Evolutionary conservation across 1,140 invertebrate species (phyloP).

Genomic region (Cyclina sinensis): DNA sequence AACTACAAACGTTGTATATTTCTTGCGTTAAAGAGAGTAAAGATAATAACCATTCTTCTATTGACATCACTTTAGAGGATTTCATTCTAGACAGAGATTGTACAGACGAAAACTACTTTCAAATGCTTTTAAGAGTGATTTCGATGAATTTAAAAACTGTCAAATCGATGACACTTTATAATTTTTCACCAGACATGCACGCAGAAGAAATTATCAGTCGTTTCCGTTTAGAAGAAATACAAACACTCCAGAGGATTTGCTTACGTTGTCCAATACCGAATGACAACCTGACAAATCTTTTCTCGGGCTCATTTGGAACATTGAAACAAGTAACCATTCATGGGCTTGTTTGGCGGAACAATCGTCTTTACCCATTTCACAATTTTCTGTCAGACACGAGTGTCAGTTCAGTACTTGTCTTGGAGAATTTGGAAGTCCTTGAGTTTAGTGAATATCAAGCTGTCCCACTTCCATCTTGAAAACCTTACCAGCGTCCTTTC

Average conservation of each 20-base stretch:
- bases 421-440: not conserved
- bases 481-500: not conserved
- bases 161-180: not conserved
- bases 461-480: not conserved
- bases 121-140: not conserved
- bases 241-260: not conserved
- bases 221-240: not conserved
- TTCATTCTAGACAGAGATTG: not conserved
- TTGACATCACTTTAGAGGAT: not conserved
- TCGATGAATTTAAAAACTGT: not conserved
- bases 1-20: not conserved
- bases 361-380: not conserved
- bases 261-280: not conserved
- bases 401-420: not conserved
- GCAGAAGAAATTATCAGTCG: not conserved
- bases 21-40: not conserved
- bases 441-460: not conserved
- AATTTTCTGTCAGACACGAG: not conserved
- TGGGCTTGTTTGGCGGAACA: not conserved
- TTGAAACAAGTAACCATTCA: not conserved
- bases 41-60: not conserved
- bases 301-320: not conserved
- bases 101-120: not conserved
- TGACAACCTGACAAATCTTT: not conserved
- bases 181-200: not conserved